These are phyloP conservation scores for Laspeyria flexula DNA, from an alignment of 2,888 invertebrate genomes.

Conservation along the genomic window DNA sequence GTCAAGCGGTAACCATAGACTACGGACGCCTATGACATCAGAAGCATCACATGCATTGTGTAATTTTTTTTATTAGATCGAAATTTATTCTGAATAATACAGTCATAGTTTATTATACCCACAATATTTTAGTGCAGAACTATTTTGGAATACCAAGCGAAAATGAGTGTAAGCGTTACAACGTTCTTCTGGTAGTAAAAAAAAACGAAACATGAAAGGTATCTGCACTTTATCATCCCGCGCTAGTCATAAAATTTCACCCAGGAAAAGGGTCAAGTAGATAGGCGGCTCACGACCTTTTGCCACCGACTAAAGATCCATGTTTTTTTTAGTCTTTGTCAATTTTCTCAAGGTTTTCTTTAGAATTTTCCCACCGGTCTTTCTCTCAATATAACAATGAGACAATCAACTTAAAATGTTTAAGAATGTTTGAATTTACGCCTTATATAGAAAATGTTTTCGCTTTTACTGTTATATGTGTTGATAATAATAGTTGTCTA, in stretches of 20 bases:
- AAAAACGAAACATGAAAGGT: slow-evolving; percentile 3
- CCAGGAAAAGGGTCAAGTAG: slow-evolving; percentile 4
- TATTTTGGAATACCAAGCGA: neutral
- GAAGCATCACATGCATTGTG: too few species aligned
- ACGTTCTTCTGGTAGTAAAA: neutral
- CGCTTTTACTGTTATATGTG: too few species aligned
- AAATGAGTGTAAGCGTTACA: neutral
- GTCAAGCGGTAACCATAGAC: too few species aligned
- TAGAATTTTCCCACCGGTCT: neutral
- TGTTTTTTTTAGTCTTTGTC: neutral
- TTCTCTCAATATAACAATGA: neutral
- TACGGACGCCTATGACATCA: too few species aligned
- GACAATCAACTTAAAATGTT: too few species aligned
- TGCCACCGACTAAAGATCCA: neutral
- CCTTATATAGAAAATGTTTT: too few species aligned
- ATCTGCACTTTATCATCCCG: slow-evolving; percentile 6
- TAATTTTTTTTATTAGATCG: too few species aligned
- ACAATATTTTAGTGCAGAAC: neutral
- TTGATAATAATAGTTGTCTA: too few species aligned
- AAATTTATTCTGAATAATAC: too few species aligned
- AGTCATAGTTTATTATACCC: neutral
- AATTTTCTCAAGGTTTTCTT: neutral
- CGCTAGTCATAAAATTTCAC: slow-evolving; percentile 8
- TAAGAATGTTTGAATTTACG: too few species aligned
- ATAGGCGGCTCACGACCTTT: neutral